These are phyloP conservation scores for Drosophila aldrichi DNA, from an alignment of 2,888 invertebrate species.

Conservation along the genomic window DNA sequence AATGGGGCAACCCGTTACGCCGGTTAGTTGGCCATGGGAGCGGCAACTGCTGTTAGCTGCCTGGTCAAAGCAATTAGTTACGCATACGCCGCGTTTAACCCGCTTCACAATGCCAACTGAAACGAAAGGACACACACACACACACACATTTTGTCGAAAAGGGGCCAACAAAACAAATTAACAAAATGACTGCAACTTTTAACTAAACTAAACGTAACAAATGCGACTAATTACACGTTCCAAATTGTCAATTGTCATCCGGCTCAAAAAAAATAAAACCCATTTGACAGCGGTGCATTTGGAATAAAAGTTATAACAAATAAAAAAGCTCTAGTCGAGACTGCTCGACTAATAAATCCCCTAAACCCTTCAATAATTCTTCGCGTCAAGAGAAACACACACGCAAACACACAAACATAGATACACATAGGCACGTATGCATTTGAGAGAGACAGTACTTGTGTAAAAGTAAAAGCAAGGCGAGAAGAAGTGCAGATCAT, in stretches of 20 bases:
- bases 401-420: no score
- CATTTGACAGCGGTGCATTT: constrained; percentile 1
- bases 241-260: constrained; percentile 15
- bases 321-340: no score
- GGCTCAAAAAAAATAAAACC: not conserved
- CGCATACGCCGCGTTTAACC: constrained; percentile 59
- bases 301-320: not conserved
- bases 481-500: no score
- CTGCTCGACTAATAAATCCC: no score
- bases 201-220: constrained; percentile 38
- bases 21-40: constrained; percentile 17
- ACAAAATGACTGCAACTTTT: constrained; percentile 52
- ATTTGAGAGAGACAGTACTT: no score
- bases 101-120: constrained; percentile 34
- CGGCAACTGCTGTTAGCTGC: constrained; percentile 39
- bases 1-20: constrained; percentile 39
- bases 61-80: constrained; percentile 70
- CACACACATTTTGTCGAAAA: constrained; percentile 6
- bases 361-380: no score
- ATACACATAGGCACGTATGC: no score
- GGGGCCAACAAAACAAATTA: constrained; percentile 45
- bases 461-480: no score
- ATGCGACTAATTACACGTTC: constrained; percentile 32
- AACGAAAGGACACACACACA: constrained; percentile 1
- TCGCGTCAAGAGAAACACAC: no score